Percentiles rank a stretch among this genome's conserved stretches.
These are phyloP conservation scores for Meta bourneti DNA, from an alignment of 2,888 invertebrate genomes.

Conservation along the genomic window DNA sequence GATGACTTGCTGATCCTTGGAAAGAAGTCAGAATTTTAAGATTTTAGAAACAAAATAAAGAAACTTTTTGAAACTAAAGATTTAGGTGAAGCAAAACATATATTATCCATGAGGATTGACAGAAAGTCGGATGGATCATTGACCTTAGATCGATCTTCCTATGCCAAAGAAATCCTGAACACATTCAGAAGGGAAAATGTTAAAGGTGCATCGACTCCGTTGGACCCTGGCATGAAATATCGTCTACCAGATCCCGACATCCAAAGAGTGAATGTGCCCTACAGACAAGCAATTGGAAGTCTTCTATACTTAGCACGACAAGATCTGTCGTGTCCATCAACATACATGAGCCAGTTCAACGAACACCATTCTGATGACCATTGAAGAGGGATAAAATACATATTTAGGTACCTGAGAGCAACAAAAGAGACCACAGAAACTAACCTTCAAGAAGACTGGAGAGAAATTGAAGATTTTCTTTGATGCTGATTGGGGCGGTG, in stretches of 20 bases:
- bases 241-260: background rate
- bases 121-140: constrained; percentile 5
- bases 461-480: constrained; percentile 77
- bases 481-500: constrained; percentile 79
- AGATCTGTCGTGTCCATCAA: constrained; percentile 33
- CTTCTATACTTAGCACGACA: constrained; percentile 44
- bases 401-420: constrained; percentile 52
- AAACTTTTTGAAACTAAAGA: constrained; percentile 30
- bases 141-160: constrained; percentile 22
- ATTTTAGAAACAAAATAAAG: too few species aligned
- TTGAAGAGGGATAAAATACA: constrained; percentile 42
- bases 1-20: too few species aligned
- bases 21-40: too few species aligned
- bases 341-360: constrained; percentile 48
- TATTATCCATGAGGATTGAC: constrained; percentile 47
- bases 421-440: background rate
- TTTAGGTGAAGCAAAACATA: constrained; percentile 11
- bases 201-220: constrained; percentile 29
- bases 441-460: constrained; percentile 45
- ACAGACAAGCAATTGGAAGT: constrained; percentile 45
- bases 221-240: constrained; percentile 19
- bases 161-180: constrained; percentile 8
- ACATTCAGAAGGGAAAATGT: too few species aligned
- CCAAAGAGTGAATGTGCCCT: constrained; percentile 16
- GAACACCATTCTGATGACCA: too few species aligned